phyloP scores from a whole-genome alignment of 2,797 vertebrate species.

The Spinibarbus caldwelli region DNA sequence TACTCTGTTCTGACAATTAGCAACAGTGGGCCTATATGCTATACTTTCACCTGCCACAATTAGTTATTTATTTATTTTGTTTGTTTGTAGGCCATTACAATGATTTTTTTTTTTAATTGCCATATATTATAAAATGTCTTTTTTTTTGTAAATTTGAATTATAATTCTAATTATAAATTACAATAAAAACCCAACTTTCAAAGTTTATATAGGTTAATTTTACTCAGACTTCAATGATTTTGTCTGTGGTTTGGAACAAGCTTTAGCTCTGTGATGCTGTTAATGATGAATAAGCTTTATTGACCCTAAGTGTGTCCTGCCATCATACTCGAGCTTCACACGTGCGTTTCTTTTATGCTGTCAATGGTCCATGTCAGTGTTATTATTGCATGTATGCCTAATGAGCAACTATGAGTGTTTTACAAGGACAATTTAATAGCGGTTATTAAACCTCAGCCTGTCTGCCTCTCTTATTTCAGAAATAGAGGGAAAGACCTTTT shows the following conservation, averaged over 20 bases:
- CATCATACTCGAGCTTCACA: constrained; percentile 23
- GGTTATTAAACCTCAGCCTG: constrained; percentile 40
- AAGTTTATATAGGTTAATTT: no score
- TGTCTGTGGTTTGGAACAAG: not conserved
- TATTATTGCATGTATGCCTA: constrained; percentile 39
- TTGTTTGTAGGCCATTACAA: no score
- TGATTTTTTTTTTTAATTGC: no score
- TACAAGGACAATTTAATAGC: constrained; percentile 49
- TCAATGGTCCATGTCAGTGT: constrained; percentile 23
- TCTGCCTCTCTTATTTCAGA: constrained; percentile 30
- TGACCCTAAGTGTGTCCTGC: not conserved
- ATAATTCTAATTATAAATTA: no score
- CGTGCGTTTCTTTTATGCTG: not conserved
- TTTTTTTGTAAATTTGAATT: no score
- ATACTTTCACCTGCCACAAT: not conserved
- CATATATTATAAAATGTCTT: no score
- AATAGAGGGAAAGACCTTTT: not conserved
- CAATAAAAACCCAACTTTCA: no score
- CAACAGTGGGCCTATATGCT: not conserved
- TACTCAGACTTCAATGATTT: no score
- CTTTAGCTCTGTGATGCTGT: not conserved
- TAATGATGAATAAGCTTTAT: not conserved
- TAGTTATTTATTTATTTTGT: no score
- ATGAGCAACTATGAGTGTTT: constrained; percentile 43
- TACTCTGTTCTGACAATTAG: not conserved